phyloP scores from a whole-genome alignment of 2,113 vertebrate genomes.

The Hippopotamus amphibius region DNA sequence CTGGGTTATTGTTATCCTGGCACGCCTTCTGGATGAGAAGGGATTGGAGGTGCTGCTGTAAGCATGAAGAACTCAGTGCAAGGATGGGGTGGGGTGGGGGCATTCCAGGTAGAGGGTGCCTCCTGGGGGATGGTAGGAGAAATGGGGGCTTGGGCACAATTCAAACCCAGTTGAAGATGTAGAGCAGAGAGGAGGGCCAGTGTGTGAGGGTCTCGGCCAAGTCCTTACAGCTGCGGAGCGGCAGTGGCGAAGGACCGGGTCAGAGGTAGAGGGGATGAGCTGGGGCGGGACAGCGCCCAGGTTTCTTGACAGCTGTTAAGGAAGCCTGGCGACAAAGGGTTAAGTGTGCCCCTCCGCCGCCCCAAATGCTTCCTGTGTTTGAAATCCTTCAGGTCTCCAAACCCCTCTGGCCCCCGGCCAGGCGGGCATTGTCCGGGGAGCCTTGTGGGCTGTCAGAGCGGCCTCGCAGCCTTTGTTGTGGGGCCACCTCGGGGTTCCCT shows the following conservation, averaged over 20 bases:
- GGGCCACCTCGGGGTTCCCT: slow-evolving; percentile 76
- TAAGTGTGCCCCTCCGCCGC: slow-evolving; percentile 61
- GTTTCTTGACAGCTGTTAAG: slow-evolving; percentile 60
- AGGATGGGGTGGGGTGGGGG: background rate
- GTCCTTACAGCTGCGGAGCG: background rate
- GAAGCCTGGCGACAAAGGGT: slow-evolving; percentile 73
- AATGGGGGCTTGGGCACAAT: background rate
- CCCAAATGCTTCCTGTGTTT: slow-evolving; percentile 75
- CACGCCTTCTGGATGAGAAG: background rate
- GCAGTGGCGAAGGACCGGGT: background rate
- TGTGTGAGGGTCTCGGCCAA: background rate
- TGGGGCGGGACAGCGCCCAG: background rate
- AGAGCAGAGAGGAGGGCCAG: background rate
- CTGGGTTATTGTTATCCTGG: background rate
- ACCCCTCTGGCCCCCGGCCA: slow-evolving; percentile 70
- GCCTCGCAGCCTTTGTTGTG: slow-evolving; percentile 70
- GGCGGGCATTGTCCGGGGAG: slow-evolving; percentile 75
- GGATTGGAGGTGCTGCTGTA: background rate
- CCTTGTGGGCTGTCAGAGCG: background rate
- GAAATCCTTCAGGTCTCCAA: slow-evolving; percentile 72
- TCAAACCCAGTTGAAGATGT: slow-evolving; percentile 3
- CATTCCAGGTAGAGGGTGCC: background rate
- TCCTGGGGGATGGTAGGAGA: background rate
- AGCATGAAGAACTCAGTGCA: background rate
- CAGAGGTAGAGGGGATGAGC: background rate